Evolutionary conservation across 2,888 invertebrate species (phyloP).

Genomic region (Callimorpha dominula): DNA sequence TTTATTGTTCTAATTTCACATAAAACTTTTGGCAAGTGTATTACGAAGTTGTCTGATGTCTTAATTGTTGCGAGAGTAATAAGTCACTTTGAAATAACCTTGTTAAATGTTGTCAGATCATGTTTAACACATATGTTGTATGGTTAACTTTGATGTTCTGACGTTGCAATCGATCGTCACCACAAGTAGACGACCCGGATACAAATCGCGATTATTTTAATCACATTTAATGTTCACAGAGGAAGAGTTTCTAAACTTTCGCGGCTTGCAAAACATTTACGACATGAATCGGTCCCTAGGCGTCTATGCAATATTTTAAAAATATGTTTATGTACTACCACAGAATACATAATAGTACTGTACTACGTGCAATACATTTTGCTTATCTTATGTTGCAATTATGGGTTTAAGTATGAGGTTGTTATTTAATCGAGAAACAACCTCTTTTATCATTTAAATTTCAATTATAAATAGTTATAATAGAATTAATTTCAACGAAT

Average conservation of each 20-base stretch:
- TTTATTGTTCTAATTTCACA: constrained; percentile 39
- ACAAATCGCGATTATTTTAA: not conserved
- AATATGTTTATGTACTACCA: no score
- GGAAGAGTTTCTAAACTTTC: not conserved
- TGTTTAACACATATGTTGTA: not conserved
- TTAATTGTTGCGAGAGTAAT: not conserved
- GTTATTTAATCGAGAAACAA: not conserved
- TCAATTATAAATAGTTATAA: no score
- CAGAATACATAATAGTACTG: no score
- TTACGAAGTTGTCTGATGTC: not conserved
- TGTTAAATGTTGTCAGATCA: not conserved
- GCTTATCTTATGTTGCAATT: not conserved
- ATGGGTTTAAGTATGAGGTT: not conserved
- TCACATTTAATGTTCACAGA: not conserved
- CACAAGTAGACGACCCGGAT: not conserved
- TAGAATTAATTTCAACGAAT: no score
- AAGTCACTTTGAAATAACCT: not conserved
- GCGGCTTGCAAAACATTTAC: not conserved
- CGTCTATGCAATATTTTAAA: no score
- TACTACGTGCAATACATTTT: not conserved
- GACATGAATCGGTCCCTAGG: not conserved
- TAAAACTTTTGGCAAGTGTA: constrained; percentile 16
- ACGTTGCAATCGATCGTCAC: not conserved
- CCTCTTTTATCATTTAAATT: no score
- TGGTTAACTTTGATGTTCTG: not conserved